Conservation (phyloP, 2,797 vertebrate genomes). For the Prionace glauca region DNA sequence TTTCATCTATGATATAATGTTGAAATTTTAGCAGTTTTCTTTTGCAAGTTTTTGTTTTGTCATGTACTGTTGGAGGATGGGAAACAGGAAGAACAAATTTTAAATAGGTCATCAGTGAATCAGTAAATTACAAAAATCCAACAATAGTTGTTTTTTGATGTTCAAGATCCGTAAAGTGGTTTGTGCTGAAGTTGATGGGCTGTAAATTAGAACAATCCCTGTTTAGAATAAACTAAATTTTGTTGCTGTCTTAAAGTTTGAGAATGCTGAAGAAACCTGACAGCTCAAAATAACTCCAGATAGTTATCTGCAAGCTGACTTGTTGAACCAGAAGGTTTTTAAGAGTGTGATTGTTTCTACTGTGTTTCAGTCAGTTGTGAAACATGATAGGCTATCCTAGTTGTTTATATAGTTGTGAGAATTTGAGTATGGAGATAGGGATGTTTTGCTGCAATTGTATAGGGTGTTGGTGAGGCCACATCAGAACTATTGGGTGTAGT, state of each 20-base stretch:
- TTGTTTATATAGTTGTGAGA: no score
- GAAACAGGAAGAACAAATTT: background rate
- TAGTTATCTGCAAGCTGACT: background rate
- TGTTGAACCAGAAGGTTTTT: background rate
- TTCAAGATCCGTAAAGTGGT: background rate
- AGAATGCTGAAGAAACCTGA: background rate
- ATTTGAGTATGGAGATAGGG: no score
- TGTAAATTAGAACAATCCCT: background rate
- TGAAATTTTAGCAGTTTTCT: background rate
- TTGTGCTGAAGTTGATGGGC: background rate
- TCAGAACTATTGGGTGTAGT: no score
- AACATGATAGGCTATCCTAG: background rate
- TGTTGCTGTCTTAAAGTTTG: background rate
- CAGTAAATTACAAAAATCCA: background rate
- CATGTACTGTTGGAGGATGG: background rate
- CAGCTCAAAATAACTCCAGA: background rate
- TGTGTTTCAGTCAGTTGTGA: background rate
- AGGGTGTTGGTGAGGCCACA: no score
- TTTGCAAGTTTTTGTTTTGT: background rate
- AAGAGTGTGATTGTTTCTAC: background rate
- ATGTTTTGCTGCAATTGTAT: no score
- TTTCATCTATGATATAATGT: background rate
- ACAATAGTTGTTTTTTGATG: background rate
- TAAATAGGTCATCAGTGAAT: background rate
- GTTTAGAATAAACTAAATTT: background rate